phyloP scores from a whole-genome alignment of 2,797 vertebrate genomes.

The Cheirogaleus major region DNA sequence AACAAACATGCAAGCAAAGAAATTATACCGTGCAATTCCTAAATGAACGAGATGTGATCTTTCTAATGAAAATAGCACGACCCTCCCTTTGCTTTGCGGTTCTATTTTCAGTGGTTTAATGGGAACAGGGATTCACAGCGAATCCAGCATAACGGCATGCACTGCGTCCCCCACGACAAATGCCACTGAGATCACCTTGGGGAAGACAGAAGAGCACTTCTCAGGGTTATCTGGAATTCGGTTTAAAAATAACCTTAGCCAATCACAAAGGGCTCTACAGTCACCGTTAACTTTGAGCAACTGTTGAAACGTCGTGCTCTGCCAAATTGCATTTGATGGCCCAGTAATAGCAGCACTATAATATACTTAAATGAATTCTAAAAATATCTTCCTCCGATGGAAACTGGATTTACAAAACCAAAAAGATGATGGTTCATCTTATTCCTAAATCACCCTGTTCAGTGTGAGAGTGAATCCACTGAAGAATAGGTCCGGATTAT shows the following conservation, averaged over 20 bases:
- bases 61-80: conserved; percentile 69
- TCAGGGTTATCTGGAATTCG: conserved; percentile 77
- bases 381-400: conserved; percentile 74
- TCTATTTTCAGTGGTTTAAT: conserved; percentile 55
- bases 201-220: conserved; percentile 57
- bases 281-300: conserved; percentile 75
- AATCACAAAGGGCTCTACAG: conserved; percentile 70
- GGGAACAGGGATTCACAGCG: neutral
- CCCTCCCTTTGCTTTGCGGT: conserved; percentile 51
- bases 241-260: conserved; percentile 83
- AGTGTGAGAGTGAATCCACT: neutral
- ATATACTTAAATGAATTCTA: conserved; percentile 73
- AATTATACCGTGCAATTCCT: conserved; percentile 63
- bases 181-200: neutral
- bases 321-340: conserved; percentile 77
- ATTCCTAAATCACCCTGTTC: conserved; percentile 37
- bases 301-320: conserved; percentile 77
- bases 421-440: neutral
- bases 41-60: conserved; percentile 73
- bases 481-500: neutral
- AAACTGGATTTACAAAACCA: conserved; percentile 45
- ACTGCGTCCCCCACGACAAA: neutral
- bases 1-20: conserved; percentile 65
- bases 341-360: conserved; percentile 74
- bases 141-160: neutral